A percentile compares a stretch with the other conserved stretches of the same genome.
Conservation (phyloP, 2,113 vertebrate species). For the Phaethon lepturus region DNA sequence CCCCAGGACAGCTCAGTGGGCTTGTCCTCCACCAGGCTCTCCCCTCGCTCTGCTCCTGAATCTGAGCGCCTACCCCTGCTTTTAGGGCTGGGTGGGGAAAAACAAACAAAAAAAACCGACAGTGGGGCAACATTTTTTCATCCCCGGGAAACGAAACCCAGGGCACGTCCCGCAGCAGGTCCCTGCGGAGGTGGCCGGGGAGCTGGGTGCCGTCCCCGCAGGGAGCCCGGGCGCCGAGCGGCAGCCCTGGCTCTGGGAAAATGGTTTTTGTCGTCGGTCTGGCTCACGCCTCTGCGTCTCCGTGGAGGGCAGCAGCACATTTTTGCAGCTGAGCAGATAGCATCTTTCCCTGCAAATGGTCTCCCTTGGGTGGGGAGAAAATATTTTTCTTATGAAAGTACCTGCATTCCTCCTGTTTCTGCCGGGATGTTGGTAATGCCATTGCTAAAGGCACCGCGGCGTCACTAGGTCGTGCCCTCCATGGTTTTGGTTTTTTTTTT, state of each 20-base stretch:
- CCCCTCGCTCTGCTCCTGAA: background rate
- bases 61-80: fast-evolving
- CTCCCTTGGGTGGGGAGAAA: constrained; percentile 4
- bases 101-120: background rate
- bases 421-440: background rate
- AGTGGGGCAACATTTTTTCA: background rate
- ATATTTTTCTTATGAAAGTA: background rate
- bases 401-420: constrained; percentile 9
- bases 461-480: background rate
- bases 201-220: fast-evolving
- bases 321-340: constrained; percentile 16
- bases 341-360: background rate
- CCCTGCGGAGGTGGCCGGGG: background rate
- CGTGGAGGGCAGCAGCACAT: background rate
- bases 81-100: background rate
- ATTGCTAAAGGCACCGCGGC: background rate
- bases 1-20: too few relatives aligned
- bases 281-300: background rate
- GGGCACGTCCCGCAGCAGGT: background rate
- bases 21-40: background rate
- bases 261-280: background rate
- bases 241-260: background rate
- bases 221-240: fast-evolving
- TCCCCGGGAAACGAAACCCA: fast-evolving
- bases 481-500: background rate